A percentile compares a stretch with the other conserved stretches of the same genome.
Evolutionary conservation across 2,797 vertebrate species (phyloP).

Genomic region (Cossypha polioptera): DNA sequence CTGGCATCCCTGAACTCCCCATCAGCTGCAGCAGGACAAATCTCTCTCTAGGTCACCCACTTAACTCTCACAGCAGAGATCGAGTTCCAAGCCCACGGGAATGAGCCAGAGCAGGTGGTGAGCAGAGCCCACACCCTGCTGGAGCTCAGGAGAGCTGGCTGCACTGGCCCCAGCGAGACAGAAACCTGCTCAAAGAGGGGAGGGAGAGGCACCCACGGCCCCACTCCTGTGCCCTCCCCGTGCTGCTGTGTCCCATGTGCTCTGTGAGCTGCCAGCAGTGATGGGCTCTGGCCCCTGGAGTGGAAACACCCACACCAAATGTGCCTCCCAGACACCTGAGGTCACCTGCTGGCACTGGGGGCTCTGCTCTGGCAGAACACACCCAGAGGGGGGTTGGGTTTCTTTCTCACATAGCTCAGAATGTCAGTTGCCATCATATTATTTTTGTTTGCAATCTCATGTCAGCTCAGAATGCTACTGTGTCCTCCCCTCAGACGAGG

Average conservation of each 20-base stretch:
- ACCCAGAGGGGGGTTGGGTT: background rate
- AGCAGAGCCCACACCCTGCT: background rate
- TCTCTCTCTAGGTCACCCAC: background rate
- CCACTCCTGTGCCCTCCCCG: background rate
- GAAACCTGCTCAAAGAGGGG: background rate
- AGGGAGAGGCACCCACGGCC: background rate
- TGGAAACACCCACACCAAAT: background rate
- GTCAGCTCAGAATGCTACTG: conserved; percentile 43
- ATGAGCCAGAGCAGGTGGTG: rapidly evolving
- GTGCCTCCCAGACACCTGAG: rapidly evolving
- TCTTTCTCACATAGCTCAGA: background rate
- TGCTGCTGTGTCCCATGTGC: background rate
- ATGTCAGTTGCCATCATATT: background rate
- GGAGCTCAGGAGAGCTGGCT: background rate
- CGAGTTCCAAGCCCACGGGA: rapidly evolving
- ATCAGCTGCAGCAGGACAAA: background rate
- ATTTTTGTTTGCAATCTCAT: background rate
- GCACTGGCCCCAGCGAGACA: rapidly evolving
- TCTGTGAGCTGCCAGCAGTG: background rate
- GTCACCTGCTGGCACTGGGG: background rate
- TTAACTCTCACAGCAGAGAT: background rate
- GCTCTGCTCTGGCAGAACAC: background rate
- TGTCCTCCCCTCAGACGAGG: conserved; percentile 15
- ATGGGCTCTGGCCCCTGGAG: rapidly evolving
- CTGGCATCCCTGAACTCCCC: too few relatives aligned